phyloP scores from a whole-genome alignment of 2,888 invertebrate species.

The Eilema griseolum region DNA sequence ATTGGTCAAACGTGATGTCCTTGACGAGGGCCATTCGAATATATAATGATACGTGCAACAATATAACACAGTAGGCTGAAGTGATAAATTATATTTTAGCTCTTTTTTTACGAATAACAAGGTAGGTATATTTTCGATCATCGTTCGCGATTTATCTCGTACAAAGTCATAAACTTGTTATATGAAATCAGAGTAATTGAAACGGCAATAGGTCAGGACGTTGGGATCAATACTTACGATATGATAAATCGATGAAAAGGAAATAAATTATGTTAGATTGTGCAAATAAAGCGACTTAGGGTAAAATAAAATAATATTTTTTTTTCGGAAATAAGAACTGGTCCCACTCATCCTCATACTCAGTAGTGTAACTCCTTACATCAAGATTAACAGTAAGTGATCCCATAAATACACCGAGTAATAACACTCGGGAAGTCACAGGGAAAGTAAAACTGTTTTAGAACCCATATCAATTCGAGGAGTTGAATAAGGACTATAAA shows the following conservation, averaged over 20 bases:
- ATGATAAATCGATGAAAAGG: neutral
- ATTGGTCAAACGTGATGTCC: conserved; percentile 64
- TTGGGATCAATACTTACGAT: neutral
- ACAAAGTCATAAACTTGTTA: neutral
- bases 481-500: neutral
- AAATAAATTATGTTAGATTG: neutral
- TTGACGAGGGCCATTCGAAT: conserved; percentile 61
- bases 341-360: too few relatives aligned
- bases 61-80: conserved; percentile 36
- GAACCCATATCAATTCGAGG: too few relatives aligned
- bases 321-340: too few relatives aligned
- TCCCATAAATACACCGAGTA: too few relatives aligned
- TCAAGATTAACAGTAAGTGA: too few relatives aligned
- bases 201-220: neutral
- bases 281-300: too few relatives aligned
- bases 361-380: too few relatives aligned
- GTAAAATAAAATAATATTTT: too few relatives aligned
- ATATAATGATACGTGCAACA: conserved; percentile 46
- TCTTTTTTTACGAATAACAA: conserved; percentile 23
- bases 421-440: too few relatives aligned
- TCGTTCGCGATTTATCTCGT: neutral
- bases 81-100: conserved; percentile 33
- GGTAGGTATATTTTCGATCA: neutral
- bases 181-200: neutral
- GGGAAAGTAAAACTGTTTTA: too few relatives aligned